Percentiles rank a stretch among this genome's conserved stretches.
Evolutionary conservation across 2,113 vertebrate genomes (phyloP).

Genomic region (Coreoperca whiteheadi): DNA sequence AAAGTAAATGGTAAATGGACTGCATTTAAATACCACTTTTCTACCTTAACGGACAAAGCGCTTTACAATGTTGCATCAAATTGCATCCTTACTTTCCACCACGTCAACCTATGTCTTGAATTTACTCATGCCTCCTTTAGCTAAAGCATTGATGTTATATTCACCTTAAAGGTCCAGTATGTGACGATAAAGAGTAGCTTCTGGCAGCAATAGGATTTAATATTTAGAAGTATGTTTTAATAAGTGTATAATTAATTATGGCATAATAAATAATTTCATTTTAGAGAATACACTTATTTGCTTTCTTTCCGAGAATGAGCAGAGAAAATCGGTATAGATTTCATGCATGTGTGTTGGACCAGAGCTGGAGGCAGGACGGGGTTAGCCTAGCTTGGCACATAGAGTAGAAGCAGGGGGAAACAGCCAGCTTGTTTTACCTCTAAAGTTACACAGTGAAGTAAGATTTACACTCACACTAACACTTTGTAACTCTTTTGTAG

Average conservation of each 20-base stretch:
- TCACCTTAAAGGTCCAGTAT: not conserved
- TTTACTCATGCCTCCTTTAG: not conserved
- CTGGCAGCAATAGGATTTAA: no score
- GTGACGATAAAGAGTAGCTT: no score
- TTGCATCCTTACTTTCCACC: not conserved
- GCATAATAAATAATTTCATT: no score
- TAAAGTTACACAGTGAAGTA: no score
- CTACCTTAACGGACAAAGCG: no score
- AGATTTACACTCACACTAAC: no score
- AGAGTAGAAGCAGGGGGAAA: not conserved
- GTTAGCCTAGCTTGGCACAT: not conserved
- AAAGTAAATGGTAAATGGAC: not conserved
- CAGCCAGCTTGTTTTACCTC: not conserved
- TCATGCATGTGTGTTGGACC: not conserved
- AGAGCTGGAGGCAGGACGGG: not conserved
- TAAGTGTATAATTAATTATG: no score
- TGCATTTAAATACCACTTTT: no score
- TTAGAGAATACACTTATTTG: not conserved
- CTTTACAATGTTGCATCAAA: no score
- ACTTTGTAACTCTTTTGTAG: not conserved
- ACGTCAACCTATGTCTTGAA: not conserved
- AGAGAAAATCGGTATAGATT: not conserved
- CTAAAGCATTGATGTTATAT: not conserved
- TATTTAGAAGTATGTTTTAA: no score
- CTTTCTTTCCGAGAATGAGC: not conserved